Evolutionary conservation across 2,113 vertebrate genomes (phyloP).

Genomic region (Misgurnus anguillicaudatus): DNA sequence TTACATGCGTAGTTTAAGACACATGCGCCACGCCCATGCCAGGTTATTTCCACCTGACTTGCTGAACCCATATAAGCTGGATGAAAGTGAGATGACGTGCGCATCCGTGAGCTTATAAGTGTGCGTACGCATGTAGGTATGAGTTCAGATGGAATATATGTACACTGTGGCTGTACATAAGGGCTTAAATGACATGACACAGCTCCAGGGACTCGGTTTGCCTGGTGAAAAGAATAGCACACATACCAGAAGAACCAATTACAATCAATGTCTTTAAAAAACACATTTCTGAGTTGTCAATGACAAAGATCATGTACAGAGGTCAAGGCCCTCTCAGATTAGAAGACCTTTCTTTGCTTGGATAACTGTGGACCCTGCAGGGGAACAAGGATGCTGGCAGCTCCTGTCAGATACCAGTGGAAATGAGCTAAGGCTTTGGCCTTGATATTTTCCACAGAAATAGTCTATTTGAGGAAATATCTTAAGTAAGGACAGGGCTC

Average conservation of each 20-base stretch:
- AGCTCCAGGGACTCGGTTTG: constrained; percentile 59
- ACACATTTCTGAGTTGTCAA: constrained; percentile 67
- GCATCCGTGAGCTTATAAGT: not conserved
- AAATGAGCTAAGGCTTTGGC: constrained; percentile 20
- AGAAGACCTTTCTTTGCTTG: constrained; percentile 67
- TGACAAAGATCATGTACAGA: constrained; percentile 68
- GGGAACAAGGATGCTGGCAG: constrained; percentile 12
- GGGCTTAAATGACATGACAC: constrained; percentile 33
- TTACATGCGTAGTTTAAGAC: constrained; percentile 19
- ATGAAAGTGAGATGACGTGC: constrained; percentile 1
- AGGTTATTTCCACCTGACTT: constrained; percentile 24
- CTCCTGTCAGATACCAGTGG: constrained; percentile 23
- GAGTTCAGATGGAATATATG: not conserved
- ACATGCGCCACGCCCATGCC: not conserved
- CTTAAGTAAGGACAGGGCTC: too few species aligned
- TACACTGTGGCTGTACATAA: not conserved
- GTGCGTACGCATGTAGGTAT: not conserved
- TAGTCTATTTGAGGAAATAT: not conserved
- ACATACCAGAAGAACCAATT: constrained; percentile 68
- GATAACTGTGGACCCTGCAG: constrained; percentile 53
- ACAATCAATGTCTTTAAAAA: constrained; percentile 76
- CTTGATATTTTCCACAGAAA: not conserved
- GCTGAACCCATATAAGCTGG: not conserved
- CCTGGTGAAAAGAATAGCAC: constrained; percentile 55
- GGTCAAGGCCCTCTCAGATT: constrained; percentile 68